phyloP scores from a whole-genome alignment of 2,888 invertebrate genomes.

The Saturnia pavonia region DNA sequence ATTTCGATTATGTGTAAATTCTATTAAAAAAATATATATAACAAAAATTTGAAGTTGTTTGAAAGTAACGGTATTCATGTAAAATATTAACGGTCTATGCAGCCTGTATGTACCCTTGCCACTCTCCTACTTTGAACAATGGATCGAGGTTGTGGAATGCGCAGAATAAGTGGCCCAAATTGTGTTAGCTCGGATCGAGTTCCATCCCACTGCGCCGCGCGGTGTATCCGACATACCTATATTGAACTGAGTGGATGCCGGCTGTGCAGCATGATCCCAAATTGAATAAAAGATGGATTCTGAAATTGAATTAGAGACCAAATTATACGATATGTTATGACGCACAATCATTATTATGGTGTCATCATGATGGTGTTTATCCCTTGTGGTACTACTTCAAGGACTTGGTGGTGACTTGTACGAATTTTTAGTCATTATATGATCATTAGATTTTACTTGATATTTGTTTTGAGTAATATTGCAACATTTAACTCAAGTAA shows the following conservation, averaged over 20 bases:
- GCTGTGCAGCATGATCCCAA: not conserved
- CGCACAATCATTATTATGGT: not conserved
- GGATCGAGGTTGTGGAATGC: conserved; percentile 8
- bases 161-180: conserved; percentile 15
- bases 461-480: too few relatives aligned
- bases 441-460: too few relatives aligned
- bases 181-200: conserved; percentile 12
- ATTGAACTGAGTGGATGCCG: conserved; percentile 4
- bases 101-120: not conserved
- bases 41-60: not conserved
- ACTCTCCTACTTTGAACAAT: not conserved
- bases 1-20: not conserved
- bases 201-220: conserved; percentile 6
- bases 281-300: conserved; percentile 7
- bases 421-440: too few relatives aligned
- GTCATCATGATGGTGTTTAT: not conserved
- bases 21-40: not conserved
- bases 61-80: not conserved
- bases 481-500: too few relatives aligned
- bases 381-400: not conserved
- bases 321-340: not conserved
- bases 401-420: not conserved
- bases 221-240: conserved; percentile 4
- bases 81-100: not conserved
- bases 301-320: not conserved